Conservation (phyloP, 2,113 vertebrate species). For the Macquaria australasica region DNA sequence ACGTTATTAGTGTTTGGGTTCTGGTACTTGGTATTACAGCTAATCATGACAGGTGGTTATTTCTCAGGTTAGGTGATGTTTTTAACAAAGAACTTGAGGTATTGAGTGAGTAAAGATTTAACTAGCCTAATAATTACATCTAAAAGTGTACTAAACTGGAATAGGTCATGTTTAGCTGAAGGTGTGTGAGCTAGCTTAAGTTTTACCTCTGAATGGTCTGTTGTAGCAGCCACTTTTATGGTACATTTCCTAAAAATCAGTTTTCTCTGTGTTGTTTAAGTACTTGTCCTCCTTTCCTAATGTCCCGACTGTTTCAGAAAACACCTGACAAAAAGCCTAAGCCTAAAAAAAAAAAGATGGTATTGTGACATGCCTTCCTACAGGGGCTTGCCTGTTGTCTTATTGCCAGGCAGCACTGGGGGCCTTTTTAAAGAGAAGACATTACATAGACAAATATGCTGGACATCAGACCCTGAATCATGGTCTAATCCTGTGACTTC, state of each 20-base stretch:
- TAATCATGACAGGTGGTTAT: background rate
- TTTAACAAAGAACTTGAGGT: background rate
- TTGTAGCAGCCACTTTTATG: background rate
- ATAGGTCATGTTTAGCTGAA: background rate
- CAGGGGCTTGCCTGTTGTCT: background rate
- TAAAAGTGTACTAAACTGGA: background rate
- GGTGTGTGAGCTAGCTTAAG: background rate
- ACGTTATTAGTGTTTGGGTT: too few relatives aligned
- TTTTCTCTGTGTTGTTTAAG: background rate
- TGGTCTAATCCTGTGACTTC: constrained; percentile 36
- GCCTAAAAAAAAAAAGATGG: background rate
- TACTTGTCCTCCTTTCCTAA: background rate
- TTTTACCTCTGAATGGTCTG: background rate
- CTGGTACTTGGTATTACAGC: background rate
- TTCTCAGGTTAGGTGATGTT: background rate
- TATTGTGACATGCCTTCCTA: background rate
- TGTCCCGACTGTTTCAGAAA: background rate
- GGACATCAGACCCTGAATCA: background rate
- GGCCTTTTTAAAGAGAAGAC: background rate
- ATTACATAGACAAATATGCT: too few relatives aligned
- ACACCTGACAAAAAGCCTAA: background rate
- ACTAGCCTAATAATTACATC: too few relatives aligned
- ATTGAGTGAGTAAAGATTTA: too few relatives aligned
- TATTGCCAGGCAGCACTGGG: background rate
- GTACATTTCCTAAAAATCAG: background rate